Evolutionary conservation across 2,797 vertebrate genomes (phyloP), one percentile per base, ranked within the genome.

Genomic region (Poecilia wingei): DNA sequence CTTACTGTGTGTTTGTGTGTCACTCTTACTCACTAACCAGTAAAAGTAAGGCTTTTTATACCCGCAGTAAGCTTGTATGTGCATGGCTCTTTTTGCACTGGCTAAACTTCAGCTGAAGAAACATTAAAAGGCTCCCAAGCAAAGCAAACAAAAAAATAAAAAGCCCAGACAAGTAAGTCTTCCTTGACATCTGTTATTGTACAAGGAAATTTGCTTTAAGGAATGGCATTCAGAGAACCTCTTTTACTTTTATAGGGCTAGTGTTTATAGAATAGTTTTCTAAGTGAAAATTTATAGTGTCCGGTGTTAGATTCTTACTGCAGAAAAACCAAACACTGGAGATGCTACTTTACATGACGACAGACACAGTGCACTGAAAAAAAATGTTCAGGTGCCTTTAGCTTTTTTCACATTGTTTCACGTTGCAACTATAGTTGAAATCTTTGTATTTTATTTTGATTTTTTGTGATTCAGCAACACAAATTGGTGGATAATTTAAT

Each of bases 21-120:
- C 2, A 7, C 76, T 87, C 88, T 87, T 69, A 91, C 87, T 90
- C 87, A 79, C 57, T 5, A 84, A 75, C 81, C 76, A 85, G 84
- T 94, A 93, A 94, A 95, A 85, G 84, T 94, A 93, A 94, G 95
- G 93, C 39, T 47, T 84, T 90, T 82, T 82, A 87, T 85, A 87
- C 92, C 86, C 83, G 83, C 86, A 87, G 91, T 91, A 82, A 93
- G 81, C 90, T 91, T 84, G 84, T 71, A 82, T 1, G 20, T 41
- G 4, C 75, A 75, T 33, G 74, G 78, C 76, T 93, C 14, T 25
- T 81, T 80, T 90, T 80, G 74, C 66, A 73, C 66, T 81, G 83
- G 59, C 82, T 85, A 75, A 41, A 74, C 61, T 71, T 75, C 76
- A 79, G 82, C 79, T 87, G 79, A 81, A 86, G 88, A 87, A 83